A percentile compares a stretch with the other conserved stretches of the same genome.
phyloP scores from a whole-genome alignment of 1,140 invertebrate genomes.

The Cydia splendana region DNA sequence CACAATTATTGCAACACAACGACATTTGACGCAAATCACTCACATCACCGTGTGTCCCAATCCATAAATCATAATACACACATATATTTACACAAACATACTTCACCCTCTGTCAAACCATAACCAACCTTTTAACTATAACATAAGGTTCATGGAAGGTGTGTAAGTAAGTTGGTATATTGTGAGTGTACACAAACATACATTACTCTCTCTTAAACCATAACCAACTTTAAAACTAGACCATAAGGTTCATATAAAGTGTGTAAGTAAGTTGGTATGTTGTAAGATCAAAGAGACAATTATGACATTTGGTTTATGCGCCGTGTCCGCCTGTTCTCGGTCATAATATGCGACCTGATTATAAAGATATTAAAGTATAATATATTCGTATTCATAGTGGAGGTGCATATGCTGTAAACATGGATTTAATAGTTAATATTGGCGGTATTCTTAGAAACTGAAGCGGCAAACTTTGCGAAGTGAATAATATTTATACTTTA shows the following conservation, averaged over 20 bases:
- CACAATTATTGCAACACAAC: not conserved
- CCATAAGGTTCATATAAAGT: not conserved
- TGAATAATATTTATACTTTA: too few species aligned
- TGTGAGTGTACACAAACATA: not conserved
- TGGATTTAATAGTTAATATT: not conserved
- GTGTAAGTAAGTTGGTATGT: not conserved
- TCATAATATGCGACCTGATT: slow-evolving; percentile 6
- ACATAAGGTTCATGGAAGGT: not conserved
- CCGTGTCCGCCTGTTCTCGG: not conserved
- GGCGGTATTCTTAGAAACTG: not conserved
- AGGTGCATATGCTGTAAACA: not conserved
- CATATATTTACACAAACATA: not conserved
- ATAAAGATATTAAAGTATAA: slow-evolving; percentile 11
- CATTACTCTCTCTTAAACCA: not conserved
- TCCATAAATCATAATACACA: slow-evolving; percentile 13
- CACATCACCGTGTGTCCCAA: slow-evolving; percentile 1
- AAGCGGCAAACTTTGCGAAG: too few species aligned
- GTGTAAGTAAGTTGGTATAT: not conserved
- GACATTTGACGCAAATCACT: slow-evolving; percentile 12
- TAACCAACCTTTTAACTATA: not conserved
- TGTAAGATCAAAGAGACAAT: slow-evolving; percentile 2
- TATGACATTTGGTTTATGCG: slow-evolving; percentile 7
- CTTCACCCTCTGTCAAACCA: not conserved
- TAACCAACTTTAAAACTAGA: not conserved
- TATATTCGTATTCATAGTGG: not conserved